Evolutionary conservation across 2,888 invertebrate genomes (phyloP).

Genomic region (Myopa testacea): DNA sequence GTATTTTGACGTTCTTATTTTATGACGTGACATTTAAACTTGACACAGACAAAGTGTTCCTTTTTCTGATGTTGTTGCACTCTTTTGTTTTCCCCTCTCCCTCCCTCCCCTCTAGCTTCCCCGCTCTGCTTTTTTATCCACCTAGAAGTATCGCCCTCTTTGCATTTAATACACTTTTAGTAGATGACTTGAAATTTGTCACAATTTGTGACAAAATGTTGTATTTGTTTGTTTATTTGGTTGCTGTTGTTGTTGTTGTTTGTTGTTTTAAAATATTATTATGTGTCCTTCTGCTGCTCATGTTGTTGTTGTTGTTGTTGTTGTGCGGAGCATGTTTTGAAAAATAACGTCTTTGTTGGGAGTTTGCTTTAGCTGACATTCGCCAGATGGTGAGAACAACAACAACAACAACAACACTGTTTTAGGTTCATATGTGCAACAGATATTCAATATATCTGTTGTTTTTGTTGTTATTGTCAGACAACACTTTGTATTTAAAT

Average conservation of each 20-base stretch:
- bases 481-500: background rate
- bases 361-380: too few species aligned
- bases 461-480: background rate
- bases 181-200: background rate
- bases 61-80: background rate
- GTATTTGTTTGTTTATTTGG: constrained; percentile 19
- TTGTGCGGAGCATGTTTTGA: too few species aligned
- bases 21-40: constrained; percentile 51
- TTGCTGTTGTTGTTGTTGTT: too few species aligned
- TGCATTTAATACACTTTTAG: background rate
- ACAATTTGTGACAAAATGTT: constrained; percentile 1
- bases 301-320: too few species aligned
- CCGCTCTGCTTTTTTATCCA: background rate
- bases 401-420: too few species aligned
- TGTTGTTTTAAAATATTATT: too few species aligned
- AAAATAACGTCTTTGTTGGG: too few species aligned
- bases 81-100: background rate
- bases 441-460: too few species aligned
- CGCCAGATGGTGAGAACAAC: too few species aligned
- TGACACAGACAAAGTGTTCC: constrained; percentile 50
- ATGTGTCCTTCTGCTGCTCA: too few species aligned
- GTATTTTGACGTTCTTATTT: constrained; percentile 40
- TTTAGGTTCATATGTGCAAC: too few species aligned
- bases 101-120: background rate
- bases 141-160: background rate